A percentile compares a stretch with the other conserved stretches of the same genome.
phyloP scores from a whole-genome alignment of 2,888 invertebrate genomes.

The Hydrotaea cyrtoneurina region DNA sequence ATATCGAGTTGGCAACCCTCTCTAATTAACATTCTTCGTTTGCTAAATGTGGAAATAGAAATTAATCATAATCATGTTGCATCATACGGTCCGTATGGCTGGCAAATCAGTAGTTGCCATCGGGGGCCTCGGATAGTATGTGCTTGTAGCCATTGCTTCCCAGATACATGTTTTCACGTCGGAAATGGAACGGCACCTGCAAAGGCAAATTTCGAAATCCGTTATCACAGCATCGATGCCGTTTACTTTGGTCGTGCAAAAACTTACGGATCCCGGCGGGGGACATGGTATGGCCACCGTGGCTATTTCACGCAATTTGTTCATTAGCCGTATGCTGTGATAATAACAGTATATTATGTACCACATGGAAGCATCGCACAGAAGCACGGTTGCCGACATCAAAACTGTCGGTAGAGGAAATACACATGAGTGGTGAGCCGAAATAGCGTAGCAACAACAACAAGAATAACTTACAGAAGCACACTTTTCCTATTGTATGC shows the following conservation, averaged over 20 bases:
- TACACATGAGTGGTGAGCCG: no score
- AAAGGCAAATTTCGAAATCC: conserved; percentile 15
- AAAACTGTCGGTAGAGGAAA: conserved; percentile 70
- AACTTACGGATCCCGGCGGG: conserved; percentile 79
- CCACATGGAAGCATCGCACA: conserved; percentile 78
- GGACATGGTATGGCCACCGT: conserved; percentile 81
- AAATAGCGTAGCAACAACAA: background rate
- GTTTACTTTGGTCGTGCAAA: background rate
- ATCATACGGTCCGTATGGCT: background rate
- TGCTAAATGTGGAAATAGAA: conserved; percentile 20
- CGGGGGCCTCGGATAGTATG: conserved; percentile 78
- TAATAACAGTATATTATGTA: conserved; percentile 79
- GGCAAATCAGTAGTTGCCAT: conserved; percentile 71
- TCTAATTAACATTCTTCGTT: conserved; percentile 8
- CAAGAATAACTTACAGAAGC: conserved; percentile 76
- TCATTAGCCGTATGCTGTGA: conserved; percentile 78
- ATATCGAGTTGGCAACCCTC: conserved; percentile 6
- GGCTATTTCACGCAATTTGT: conserved; percentile 80
- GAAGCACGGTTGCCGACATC: conserved; percentile 74
- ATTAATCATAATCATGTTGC: conserved; percentile 19
- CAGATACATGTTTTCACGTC: conserved; percentile 80
- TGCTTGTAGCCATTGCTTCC: conserved; percentile 80
- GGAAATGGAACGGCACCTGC: conserved; percentile 79
- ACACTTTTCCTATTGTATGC: conserved; percentile 76
- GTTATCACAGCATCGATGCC: background rate